Conservation (phyloP, 30 jellyfish, hydroid and myxozoan species). For the Cassiopea xamachana region DNA sequence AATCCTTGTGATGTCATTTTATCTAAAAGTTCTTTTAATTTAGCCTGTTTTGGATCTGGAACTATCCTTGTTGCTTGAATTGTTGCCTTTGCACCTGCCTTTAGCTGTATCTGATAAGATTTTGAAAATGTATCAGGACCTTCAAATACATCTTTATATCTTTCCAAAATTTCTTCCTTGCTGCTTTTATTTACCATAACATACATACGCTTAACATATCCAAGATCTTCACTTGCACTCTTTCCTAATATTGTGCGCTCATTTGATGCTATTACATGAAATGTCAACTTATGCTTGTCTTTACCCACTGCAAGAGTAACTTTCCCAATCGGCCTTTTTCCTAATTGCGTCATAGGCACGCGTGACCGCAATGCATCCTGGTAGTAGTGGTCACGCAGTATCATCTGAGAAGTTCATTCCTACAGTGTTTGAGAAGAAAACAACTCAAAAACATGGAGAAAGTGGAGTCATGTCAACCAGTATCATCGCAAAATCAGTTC, state of each 20-base stretch:
- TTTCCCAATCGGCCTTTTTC: not conserved
- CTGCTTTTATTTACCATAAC: too few relatives aligned
- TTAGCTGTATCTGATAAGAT: not conserved
- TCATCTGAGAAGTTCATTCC: not conserved
- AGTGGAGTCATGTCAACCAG: not conserved
- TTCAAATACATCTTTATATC: too few relatives aligned
- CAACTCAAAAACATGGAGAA: not conserved
- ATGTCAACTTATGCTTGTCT: conserved; percentile 8
- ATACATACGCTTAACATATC: too few relatives aligned
- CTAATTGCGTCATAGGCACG: conserved; percentile 1
- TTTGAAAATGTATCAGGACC: too few relatives aligned
- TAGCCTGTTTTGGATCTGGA: conserved; percentile 45
- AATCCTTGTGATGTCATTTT: conserved; percentile 30
- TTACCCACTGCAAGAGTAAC: too few relatives aligned
- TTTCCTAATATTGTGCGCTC: not conserved
- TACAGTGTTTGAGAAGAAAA: not conserved
- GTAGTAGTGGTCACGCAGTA: conserved; percentile 5
- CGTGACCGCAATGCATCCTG: conserved; percentile 6
- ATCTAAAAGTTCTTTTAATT: conserved; percentile 19
- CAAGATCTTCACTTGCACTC: too few relatives aligned
- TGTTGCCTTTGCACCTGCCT: conserved; percentile 35
- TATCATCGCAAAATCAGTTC: not conserved
- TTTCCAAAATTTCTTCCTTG: too few relatives aligned
- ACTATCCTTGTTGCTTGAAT: conserved; percentile 36
- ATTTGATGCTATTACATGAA: conserved; percentile 27